These are phyloP conservation scores for Spea multiplicata DNA, from an alignment of 2,113 vertebrate genomes.

Conservation along the genomic window DNA sequence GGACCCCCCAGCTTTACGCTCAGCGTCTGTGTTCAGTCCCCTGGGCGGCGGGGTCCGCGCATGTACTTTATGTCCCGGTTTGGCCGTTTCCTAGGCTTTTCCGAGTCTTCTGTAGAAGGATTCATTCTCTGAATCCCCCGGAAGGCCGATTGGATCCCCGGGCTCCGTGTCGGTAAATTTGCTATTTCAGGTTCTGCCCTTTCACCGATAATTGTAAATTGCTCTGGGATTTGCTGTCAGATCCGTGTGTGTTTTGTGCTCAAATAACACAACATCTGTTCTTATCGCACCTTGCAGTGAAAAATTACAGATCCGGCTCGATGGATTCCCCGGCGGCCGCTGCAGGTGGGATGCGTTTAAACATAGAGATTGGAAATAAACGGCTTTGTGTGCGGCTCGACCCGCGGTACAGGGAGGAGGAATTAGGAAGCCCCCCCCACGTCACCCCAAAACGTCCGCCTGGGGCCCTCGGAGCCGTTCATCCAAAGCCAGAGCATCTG, in stretches of 20 bases:
- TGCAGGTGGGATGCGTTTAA: neutral
- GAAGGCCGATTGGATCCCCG: neutral
- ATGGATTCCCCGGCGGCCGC: neutral
- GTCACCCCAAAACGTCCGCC: neutral
- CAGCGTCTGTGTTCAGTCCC: no score
- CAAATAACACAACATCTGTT: neutral
- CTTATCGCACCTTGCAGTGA: neutral
- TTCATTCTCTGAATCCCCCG: neutral
- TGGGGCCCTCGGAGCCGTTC: no score
- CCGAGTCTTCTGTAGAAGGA: neutral
- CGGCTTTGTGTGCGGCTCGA: no score
- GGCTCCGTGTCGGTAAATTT: neutral
- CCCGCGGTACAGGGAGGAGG: no score
- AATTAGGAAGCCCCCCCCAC: neutral
- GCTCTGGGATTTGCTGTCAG: conserved; percentile 5
- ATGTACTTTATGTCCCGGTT: neutral
- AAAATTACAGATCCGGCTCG: neutral
- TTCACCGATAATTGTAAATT: conserved; percentile 7
- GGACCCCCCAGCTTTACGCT: no score
- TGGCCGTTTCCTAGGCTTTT: neutral
- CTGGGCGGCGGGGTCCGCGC: no score
- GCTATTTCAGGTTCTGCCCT: conserved; percentile 7
- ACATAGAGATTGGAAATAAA: no score
- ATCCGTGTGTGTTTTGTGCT: neutral
- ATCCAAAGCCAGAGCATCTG: no score